phyloP scores from a whole-genome alignment of 30 jellyfish, hydroid and myxozoan genomes.

The Turritopsis rubra region DNA sequence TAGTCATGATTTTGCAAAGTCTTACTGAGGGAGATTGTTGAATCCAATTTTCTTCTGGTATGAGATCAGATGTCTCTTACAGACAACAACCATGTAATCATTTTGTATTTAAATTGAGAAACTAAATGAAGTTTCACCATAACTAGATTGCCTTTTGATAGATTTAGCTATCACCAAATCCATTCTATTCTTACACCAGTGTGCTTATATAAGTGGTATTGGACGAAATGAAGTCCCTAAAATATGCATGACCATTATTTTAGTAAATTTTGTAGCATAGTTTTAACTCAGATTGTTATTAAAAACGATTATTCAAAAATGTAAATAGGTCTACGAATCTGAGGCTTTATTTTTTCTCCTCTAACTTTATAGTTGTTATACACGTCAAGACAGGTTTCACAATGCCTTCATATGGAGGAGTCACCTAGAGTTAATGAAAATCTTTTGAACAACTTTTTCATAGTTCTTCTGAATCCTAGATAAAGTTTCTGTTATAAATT shows the following conservation, averaged over 20 bases:
- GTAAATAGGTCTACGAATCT: slow-evolving; percentile 11
- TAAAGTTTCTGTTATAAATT: slow-evolving; percentile 7
- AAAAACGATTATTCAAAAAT: neutral
- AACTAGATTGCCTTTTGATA: too few species aligned
- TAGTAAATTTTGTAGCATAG: slow-evolving; percentile 12
- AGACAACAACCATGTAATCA: neutral
- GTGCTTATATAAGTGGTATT: neutral
- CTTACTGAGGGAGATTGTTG: too few species aligned
- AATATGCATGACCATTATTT: slow-evolving; percentile 1
- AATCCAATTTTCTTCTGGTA: too few species aligned
- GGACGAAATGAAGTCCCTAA: slow-evolving; percentile 13
- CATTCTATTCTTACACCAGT: too few species aligned
- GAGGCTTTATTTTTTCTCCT: neutral
- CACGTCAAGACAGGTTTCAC: neutral
- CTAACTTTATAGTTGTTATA: neutral
- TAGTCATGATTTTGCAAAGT: neutral
- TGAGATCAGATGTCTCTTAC: neutral
- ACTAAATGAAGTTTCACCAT: neutral
- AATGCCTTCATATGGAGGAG: neutral
- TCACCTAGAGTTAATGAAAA: too few species aligned
- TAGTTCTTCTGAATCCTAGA: neutral
- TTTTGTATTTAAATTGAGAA: neutral
- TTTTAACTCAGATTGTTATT: slow-evolving; percentile 1
- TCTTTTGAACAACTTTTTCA: neutral
- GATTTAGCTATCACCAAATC: too few species aligned